Evolutionary conservation across 2,797 vertebrate genomes (phyloP).

Genomic region (Platyrinchus mystaceus): DNA sequence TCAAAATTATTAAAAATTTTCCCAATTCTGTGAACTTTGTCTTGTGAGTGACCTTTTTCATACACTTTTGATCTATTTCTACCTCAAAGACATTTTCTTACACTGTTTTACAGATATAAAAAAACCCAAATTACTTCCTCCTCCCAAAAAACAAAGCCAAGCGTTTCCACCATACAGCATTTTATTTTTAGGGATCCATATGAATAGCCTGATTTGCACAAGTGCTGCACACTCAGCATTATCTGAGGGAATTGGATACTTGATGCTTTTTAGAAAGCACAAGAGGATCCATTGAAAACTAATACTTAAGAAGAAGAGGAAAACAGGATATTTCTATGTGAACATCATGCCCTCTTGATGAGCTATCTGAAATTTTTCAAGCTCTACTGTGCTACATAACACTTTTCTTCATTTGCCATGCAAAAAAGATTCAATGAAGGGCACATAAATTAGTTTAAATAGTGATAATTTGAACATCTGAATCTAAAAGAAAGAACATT

Average conservation of each 20-base stretch:
- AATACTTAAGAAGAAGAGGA: conserved; percentile 17
- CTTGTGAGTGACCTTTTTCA: background rate
- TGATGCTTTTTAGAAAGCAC: conserved; percentile 36
- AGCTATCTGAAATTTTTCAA: conserved; percentile 15
- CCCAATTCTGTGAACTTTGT: background rate
- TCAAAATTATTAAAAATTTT: background rate
- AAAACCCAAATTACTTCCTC: background rate
- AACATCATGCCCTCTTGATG: conserved; percentile 30
- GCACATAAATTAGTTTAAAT: conserved; percentile 5
- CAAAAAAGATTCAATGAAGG: conserved; percentile 14
- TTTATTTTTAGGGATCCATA: conserved; percentile 57
- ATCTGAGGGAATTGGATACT: conserved; percentile 31
- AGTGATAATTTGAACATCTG: conserved; percentile 41
- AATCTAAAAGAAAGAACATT: background rate
- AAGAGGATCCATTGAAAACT: conserved; percentile 40
- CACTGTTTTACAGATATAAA: background rate
- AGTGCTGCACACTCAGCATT: conserved; percentile 49
- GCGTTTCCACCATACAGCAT: background rate
- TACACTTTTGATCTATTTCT: background rate
- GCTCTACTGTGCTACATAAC: background rate
- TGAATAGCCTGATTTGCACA: conserved; percentile 50
- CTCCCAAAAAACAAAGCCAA: background rate
- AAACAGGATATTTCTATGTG: conserved; percentile 53
- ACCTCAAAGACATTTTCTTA: background rate
- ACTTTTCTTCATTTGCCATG: background rate